Conservation (phyloP, 2,888 invertebrate genomes). For the Pseudanteris insignis region DNA sequence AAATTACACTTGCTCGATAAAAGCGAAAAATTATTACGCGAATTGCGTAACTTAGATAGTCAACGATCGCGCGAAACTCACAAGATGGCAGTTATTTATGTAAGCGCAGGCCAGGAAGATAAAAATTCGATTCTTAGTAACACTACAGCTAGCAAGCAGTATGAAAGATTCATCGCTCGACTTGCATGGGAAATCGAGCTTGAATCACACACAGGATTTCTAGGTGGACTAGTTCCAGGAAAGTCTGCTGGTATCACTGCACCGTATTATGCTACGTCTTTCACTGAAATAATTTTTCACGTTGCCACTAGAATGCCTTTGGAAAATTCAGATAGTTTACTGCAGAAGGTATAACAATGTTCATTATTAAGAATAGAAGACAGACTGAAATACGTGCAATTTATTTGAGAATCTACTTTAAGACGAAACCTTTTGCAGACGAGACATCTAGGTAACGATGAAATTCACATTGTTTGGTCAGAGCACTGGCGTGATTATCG, state of each 20-base stretch:
- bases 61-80: constrained; percentile 93
- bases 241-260: constrained; percentile 92
- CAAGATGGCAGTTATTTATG: constrained; percentile 97
- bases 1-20: constrained; percentile 87
- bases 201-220: constrained; percentile 93
- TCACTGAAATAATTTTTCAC: constrained; percentile 94
- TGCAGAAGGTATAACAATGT: constrained; percentile 88
- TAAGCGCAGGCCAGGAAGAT: constrained; percentile 96
- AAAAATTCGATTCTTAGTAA: constrained; percentile 94
- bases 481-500: constrained; percentile 96
- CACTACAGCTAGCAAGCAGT: constrained; percentile 89
- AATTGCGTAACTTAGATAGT: constrained; percentile 90
- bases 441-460: constrained; percentile 96
- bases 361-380: too few species aligned
- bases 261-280: constrained; percentile 94
- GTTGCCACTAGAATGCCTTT: constrained; percentile 97
- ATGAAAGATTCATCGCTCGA: constrained; percentile 84
- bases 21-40: constrained; percentile 87
- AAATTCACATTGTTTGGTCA: constrained; percentile 99
- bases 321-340: constrained; percentile 84
- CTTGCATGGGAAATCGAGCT: constrained; percentile 87
- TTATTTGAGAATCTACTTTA: too few species aligned
- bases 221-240: constrained; percentile 91
- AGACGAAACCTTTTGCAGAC: too few species aligned
- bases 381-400: too few species aligned